These are phyloP conservation scores for Oryzias sinensis DNA, from an alignment of 2,797 vertebrate genomes.

Conservation along the genomic window DNA sequence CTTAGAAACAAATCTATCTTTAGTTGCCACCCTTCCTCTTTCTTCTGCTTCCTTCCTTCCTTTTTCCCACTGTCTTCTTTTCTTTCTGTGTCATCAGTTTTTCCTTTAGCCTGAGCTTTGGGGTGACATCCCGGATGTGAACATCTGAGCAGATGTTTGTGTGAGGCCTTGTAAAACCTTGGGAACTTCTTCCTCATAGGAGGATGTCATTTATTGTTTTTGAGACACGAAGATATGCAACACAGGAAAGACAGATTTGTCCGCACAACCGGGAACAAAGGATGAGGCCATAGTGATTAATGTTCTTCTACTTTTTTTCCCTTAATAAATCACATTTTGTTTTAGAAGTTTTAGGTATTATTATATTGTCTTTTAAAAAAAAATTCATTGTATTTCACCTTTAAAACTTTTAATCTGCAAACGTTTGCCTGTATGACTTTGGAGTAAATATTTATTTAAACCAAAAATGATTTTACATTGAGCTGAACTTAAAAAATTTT, in stretches of 20 bases:
- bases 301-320: too few species aligned
- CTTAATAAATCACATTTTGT: too few species aligned
- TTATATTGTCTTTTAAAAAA: too few species aligned
- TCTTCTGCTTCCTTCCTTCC: conserved; percentile 13
- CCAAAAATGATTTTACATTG: too few species aligned
- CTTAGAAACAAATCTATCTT: conserved; percentile 50
- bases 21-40: conserved; percentile 37
- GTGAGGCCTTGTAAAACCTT: conserved; percentile 27
- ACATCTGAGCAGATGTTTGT: conserved; percentile 9
- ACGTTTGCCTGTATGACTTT: too few species aligned
- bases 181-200: conserved; percentile 41
- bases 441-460: too few species aligned
- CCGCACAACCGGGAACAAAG: not conserved
- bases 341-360: too few species aligned
- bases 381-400: too few species aligned
- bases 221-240: conserved; percentile 16
- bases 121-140: conserved; percentile 51
- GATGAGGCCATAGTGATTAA: not conserved
- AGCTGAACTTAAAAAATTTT: too few species aligned
- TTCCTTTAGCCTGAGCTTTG: conserved; percentile 17
- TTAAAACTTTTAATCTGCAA: too few species aligned
- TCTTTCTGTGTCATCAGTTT: conserved; percentile 9
- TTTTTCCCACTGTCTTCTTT: conserved; percentile 15
- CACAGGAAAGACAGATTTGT: conserved; percentile 31
- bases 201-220: conserved; percentile 32